Conservation (phyloP, 2,113 vertebrate species). For the Dromiciops gliroides region DNA sequence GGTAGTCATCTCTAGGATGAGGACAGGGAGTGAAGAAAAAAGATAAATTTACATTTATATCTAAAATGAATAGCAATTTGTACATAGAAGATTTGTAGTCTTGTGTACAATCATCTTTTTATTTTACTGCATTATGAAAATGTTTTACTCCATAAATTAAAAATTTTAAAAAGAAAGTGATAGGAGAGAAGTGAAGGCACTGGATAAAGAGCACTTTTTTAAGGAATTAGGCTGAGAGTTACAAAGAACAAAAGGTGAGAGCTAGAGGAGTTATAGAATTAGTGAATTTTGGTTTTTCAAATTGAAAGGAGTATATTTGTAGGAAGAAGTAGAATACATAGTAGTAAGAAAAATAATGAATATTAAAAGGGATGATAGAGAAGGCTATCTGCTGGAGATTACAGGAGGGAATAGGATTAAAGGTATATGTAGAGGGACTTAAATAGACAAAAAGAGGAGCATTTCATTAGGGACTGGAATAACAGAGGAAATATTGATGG, state of each 20-base stretch:
- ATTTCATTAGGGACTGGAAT: not conserved
- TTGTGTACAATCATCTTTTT: no score
- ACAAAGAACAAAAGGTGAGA: not conserved
- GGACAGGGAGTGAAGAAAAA: no score
- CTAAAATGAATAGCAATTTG: no score
- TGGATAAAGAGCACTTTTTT: not conserved
- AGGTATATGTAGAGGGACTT: not conserved
- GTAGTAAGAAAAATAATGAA: not conserved
- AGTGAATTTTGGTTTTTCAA: not conserved
- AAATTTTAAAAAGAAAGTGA: no score
- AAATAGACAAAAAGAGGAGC: not conserved
- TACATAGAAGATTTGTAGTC: no score
- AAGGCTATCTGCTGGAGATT: not conserved
- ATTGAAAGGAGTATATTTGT: not conserved
- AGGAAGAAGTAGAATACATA: not conserved
- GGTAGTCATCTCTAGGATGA: no score
- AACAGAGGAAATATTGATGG: not conserved
- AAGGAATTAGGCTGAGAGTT: not conserved
- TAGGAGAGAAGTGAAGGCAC: not conserved
- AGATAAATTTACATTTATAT: no score
- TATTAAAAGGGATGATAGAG: not conserved
- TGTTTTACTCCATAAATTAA: no score
- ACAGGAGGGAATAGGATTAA: not conserved
- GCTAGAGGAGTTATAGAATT: not conserved
- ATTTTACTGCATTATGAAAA: no score